Base-by-base conservation (phyloP, 2,888 invertebrate species). In the Drosophila neutralis region DNA sequence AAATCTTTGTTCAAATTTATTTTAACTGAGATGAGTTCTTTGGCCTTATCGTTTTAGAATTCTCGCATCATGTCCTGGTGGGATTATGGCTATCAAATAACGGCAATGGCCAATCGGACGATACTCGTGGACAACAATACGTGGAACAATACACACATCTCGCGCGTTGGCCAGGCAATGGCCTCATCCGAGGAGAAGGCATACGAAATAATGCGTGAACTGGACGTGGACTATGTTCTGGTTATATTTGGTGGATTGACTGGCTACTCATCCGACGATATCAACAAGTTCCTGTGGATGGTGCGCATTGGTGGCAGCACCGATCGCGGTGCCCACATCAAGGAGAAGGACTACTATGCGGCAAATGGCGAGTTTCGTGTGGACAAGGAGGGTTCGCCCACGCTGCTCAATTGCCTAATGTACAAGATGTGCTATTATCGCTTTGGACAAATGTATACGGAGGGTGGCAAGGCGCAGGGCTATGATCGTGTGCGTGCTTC, bases 211-310 rank as follows among this genome's bases (percentile, higher is more conserved):
- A 99, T 99, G 99, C 94, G 95, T 73, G 99, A 99, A 92, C 93
- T 99, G 48, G 99, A 99, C 92, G 99, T 99, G 2, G 97, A 99
- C 93, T 99, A 99, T 92, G 99, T 99, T 21, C 94, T 99, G 1
- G 99, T 99, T 3, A 99, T 99, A 90, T 99, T 99, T 93, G 99
- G 99, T 21, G 99, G 99, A n/a, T 94, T 99, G 0, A 98, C 98
- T 0, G 99, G 99, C 0, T 99, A 99, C 92, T 98, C 98, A 0
- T 98, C 98, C 0, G 99, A 99, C 93, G 99, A 99, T 93, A 99
- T 99, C 76, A 99, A 99, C 94, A 99, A 99, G 94, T 99, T 99
- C 94, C 95, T 99, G 77, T 99, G 99, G 99, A 99, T 99, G 99
- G 99, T 99, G 94, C 98, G 92, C 54, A 98, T 98, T 92, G 98